Conservation (phyloP, 1,140 invertebrate species). For the Heliconius nattereri region DNA sequence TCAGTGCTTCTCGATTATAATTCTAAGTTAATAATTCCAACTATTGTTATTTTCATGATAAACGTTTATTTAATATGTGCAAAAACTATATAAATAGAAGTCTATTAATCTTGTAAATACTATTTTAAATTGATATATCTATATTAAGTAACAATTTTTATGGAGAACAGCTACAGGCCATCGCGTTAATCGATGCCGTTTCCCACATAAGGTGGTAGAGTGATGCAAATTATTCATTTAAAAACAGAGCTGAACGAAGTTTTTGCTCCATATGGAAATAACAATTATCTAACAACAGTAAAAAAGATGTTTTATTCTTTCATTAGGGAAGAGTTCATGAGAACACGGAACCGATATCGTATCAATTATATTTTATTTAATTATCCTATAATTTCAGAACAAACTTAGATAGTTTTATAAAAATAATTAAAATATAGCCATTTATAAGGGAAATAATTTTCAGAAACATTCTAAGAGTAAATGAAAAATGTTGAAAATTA, state of each 20-base stretch:
- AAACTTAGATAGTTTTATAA: too few species aligned
- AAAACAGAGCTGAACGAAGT: not conserved
- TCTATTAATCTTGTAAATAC: not conserved
- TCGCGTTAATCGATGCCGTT: constrained; percentile 20
- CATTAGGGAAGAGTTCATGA: not conserved
- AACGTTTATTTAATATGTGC: not conserved
- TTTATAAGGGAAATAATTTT: too few species aligned
- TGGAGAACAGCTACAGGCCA: constrained; percentile 27
- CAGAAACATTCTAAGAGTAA: not conserved
- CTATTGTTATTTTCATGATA: not conserved
- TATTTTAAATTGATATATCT: not conserved
- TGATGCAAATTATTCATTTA: constrained; percentile 23
- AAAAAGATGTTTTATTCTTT: not conserved
- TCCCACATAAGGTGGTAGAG: constrained; percentile 58
- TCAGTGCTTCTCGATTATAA: constrained; percentile 51
- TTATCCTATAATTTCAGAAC: too few species aligned
- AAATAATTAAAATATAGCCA: too few species aligned
- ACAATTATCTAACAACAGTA: not conserved
- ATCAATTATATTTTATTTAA: not conserved
- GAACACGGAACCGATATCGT: not conserved
- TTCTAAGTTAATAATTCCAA: not conserved
- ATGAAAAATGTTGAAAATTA: not conserved
- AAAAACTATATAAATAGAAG: not conserved
- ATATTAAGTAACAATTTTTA: not conserved
- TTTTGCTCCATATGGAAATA: not conserved